Conservation (phyloP, 2,888 invertebrate genomes). For the Balanococcus diminutus region DNA sequence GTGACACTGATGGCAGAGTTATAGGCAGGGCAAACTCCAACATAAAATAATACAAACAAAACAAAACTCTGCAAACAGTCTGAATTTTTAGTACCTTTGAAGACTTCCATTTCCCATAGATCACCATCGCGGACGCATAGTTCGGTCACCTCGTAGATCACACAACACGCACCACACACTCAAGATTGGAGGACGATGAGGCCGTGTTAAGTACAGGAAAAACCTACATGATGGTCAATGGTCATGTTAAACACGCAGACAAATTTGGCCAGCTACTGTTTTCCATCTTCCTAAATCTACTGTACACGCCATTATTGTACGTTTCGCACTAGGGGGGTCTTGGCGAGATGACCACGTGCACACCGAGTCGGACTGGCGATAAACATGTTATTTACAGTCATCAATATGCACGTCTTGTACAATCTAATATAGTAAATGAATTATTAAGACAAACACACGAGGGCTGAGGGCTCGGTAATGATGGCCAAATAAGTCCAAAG, state of each 20-base stretch:
- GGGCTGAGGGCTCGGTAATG: background rate
- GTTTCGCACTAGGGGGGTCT: background rate
- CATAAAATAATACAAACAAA: no score
- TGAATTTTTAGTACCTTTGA: no score
- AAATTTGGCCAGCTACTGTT: background rate
- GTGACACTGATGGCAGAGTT: background rate
- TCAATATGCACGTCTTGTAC: constrained; percentile 26
- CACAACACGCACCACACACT: background rate
- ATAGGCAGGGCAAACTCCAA: background rate
- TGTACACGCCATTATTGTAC: background rate
- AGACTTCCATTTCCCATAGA: background rate
- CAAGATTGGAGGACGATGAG: background rate
- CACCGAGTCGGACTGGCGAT: background rate
- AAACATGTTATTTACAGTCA: constrained; percentile 32
- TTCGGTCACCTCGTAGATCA: background rate
- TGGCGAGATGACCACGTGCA: background rate
- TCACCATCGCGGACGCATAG: no score
- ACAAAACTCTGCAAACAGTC: background rate
- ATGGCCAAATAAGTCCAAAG: constrained; percentile 31
- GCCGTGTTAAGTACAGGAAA: background rate
- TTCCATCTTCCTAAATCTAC: background rate
- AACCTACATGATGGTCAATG: background rate
- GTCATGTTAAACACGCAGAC: background rate
- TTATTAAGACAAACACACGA: constrained; percentile 9
- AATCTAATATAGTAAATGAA: background rate